Percentiles rank a stretch among this genome's conserved stretches.
phyloP scores from a whole-genome alignment of 2,113 vertebrate genomes.

The Podiceps cristatus region DNA sequence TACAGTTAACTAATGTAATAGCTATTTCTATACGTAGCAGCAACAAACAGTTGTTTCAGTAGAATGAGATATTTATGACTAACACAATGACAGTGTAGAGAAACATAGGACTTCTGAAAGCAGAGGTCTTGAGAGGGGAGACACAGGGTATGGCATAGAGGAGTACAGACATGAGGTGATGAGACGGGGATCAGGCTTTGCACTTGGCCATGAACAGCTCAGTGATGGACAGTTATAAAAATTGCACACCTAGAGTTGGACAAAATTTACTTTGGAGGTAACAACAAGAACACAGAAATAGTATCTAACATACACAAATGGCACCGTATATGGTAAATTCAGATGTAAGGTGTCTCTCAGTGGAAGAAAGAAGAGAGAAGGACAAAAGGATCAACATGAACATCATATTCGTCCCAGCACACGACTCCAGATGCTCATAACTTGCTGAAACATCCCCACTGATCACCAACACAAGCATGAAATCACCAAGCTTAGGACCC shows the following conservation, averaged over 20 bases:
- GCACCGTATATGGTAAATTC: accelerated
- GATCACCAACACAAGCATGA: neutral
- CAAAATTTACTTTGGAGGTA: neutral
- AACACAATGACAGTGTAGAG: neutral
- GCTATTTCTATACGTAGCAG: neutral
- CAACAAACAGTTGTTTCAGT: neutral
- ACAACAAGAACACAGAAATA: neutral
- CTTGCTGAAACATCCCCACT: neutral
- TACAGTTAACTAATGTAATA: neutral
- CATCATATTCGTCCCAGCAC: neutral
- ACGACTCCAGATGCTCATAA: neutral
- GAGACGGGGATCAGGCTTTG: neutral
- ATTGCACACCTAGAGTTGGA: neutral
- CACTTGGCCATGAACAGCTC: neutral
- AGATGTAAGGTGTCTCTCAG: neutral
- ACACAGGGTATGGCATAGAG: accelerated
- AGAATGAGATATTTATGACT: neutral
- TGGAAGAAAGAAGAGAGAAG: neutral
- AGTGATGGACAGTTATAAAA: neutral
- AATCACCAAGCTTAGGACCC: neutral
- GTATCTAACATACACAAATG: neutral
- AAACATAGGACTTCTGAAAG: neutral
- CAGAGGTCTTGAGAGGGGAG: neutral
- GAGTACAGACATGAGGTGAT: neutral
- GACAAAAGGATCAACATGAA: neutral